A percentile compares a stretch with the other conserved stretches of the same genome.
Evolutionary conservation across 2,888 invertebrate species (phyloP).

Genomic region (Drosophila paucipuncta): DNA sequence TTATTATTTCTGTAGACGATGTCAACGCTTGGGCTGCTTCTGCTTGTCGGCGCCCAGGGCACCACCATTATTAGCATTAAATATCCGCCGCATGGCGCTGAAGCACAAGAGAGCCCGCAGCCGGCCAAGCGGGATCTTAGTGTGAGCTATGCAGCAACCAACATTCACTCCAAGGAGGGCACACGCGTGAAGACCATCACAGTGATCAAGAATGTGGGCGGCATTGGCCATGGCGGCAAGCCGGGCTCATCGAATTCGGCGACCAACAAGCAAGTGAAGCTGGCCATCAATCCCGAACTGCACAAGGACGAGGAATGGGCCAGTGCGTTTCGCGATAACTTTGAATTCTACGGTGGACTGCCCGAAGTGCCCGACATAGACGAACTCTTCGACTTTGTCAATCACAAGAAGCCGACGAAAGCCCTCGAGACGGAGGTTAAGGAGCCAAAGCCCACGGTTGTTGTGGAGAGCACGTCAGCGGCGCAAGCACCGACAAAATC

Average conservation of each 20-base stretch:
- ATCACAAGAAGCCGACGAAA: constrained; percentile 67
- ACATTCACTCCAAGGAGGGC: constrained; percentile 84
- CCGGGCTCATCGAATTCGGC: constrained; percentile 34
- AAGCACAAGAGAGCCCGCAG: constrained; percentile 46
- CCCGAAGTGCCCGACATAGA: constrained; percentile 84
- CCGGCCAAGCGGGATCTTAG: constrained; percentile 84
- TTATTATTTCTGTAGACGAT: constrained; percentile 47
- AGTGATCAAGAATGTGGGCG: constrained; percentile 83
- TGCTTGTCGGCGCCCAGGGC: constrained; percentile 71
- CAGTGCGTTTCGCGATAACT: constrained; percentile 83
- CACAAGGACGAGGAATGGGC: constrained; percentile 83
- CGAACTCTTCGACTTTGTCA: constrained; percentile 83
- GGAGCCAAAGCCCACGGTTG: constrained; percentile 27
- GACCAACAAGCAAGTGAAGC: constrained; percentile 60
- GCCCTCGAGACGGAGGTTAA: constrained; percentile 34
- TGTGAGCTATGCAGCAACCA: constrained; percentile 84
- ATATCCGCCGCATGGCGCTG: constrained; percentile 59
- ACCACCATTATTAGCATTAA: constrained; percentile 77
- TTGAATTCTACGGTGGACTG: constrained; percentile 82
- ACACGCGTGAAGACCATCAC: constrained; percentile 85
- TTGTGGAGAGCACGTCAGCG: constrained; percentile 34
- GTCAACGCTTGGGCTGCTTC: constrained; percentile 64
- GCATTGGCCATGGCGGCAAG: constrained; percentile 63
- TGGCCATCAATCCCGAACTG: constrained; percentile 81
- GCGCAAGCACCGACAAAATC: constrained; percentile 44